Base-by-base conservation (phyloP, 2,797 vertebrate genomes). In the Halcyon chelicuti region DNA sequence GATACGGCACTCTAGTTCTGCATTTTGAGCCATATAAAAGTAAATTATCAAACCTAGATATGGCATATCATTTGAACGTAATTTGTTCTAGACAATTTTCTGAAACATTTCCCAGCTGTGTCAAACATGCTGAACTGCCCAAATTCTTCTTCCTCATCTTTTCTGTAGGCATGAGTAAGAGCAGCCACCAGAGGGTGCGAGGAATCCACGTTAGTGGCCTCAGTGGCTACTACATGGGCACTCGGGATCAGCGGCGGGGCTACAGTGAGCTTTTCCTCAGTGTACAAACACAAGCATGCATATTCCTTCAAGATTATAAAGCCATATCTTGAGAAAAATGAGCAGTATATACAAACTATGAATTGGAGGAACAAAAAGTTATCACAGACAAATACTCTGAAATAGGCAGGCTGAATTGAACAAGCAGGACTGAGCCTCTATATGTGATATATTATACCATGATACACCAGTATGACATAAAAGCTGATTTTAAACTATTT, bases 221-320 rank as follows among this genome's bases (percentile, higher is more conserved):
- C 44, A 7, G 2, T 1, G 1, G 2, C 4, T 16, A 7, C 11
- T 29, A 1, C 4, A 4, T 0, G 1, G 23, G 4, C 17, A 2
- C 10, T 9, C 0, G 2, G 12, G 8, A 5, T 4, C 16, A 2
- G 5, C 28, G 23, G 21, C 19, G 14, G 23, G 16, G 28, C 58
- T 29, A 25, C 39, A 8, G 7, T 0, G 9, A 71, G 55, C 14
- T 10, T 31, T 33, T 5, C 12, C 12, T 26, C 8, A 9, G 12
- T 3, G 7, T 4, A 9, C 22, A 26, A 54, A 42, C 3, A 7
- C 3, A 10, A 12, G 5, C 5, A 7, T 1, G 9, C 9, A 2
- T 29, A 16, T 9, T 67, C 33, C 7, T 63, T 35, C 54, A 16
- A 17, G 7, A 20, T 11, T 19, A 19, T 0, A 3, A 63, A 25